Evolutionary conservation across 2,113 vertebrate species (phyloP).

Genomic region (Toxostoma redivivum): DNA sequence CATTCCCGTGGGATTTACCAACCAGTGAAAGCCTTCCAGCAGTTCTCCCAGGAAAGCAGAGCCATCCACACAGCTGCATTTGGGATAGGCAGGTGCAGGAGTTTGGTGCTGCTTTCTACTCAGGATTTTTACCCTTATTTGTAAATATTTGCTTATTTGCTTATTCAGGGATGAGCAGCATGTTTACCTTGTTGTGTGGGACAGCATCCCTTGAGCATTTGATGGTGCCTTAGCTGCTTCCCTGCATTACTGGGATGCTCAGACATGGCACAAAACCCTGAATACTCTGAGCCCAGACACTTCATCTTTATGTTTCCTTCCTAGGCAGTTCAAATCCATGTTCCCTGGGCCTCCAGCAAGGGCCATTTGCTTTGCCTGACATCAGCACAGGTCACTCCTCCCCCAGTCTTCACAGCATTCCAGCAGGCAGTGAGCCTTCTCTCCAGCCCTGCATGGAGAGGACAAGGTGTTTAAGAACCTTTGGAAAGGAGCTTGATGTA

Average conservation of each 20-base stretch:
- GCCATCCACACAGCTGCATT: too few species aligned
- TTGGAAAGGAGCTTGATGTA: background rate
- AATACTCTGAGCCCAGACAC: background rate
- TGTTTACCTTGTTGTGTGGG: accelerated
- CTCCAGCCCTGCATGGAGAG: background rate
- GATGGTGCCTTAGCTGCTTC: background rate
- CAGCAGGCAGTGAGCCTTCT: background rate
- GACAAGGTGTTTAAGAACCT: background rate
- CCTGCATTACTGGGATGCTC: background rate
- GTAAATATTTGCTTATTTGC: too few species aligned
- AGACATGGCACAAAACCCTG: accelerated
- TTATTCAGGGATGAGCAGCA: background rate
- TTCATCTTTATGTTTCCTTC: background rate
- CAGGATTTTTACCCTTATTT: background rate
- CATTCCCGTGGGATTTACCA: background rate
- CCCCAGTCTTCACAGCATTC: accelerated
- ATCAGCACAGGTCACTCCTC: background rate
- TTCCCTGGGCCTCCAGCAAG: background rate
- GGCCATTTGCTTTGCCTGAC: background rate
- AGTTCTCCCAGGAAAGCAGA: background rate
- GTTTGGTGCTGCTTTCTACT: background rate
- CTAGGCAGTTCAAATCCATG: background rate
- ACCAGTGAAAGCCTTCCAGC: background rate
- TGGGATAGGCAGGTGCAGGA: background rate
- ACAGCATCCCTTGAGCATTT: background rate